These are phyloP conservation scores for Uria aalge DNA, from an alignment of 2,113 vertebrate genomes.

Conservation along the genomic window DNA sequence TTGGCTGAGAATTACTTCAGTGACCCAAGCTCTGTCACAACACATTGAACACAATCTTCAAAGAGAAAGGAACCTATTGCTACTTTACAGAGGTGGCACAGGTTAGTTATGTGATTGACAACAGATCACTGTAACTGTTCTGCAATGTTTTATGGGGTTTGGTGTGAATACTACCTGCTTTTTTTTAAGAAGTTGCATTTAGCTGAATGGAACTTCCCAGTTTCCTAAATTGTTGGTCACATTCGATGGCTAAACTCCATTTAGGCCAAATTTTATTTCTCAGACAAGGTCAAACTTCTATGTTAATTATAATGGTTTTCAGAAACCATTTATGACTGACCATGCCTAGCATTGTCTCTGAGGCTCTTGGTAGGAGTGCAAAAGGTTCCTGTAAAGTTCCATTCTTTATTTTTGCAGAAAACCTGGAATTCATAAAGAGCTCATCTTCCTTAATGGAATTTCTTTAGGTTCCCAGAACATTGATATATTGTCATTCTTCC, in stretches of 20 bases:
- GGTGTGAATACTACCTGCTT: not conserved
- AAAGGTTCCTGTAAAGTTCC: not conserved
- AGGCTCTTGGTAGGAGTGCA: not conserved
- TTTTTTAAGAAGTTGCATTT: not conserved
- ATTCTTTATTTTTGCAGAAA: not conserved
- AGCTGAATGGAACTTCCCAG: not conserved
- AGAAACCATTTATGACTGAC: not conserved
- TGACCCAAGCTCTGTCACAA: conserved; percentile 49
- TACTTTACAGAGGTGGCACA: not conserved
- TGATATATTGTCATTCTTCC: not conserved
- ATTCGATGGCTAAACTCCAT: not conserved
- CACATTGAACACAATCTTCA: conserved; percentile 20
- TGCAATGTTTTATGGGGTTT: not conserved
- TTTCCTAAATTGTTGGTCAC: not conserved
- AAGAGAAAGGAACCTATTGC: conserved; percentile 19
- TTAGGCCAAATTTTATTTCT: not conserved
- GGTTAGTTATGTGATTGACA: not conserved
- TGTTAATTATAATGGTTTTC: not conserved
- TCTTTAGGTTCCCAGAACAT: not conserved
- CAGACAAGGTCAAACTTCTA: not conserved
- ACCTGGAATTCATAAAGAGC: not conserved
- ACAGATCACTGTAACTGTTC: not conserved
- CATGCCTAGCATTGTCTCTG: not conserved
- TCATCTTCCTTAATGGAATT: not conserved
- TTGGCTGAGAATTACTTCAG: conserved; percentile 39